These are phyloP conservation scores for Protophormia terraenovae DNA, from an alignment of 2,888 invertebrate species.

Conservation along the genomic window DNA sequence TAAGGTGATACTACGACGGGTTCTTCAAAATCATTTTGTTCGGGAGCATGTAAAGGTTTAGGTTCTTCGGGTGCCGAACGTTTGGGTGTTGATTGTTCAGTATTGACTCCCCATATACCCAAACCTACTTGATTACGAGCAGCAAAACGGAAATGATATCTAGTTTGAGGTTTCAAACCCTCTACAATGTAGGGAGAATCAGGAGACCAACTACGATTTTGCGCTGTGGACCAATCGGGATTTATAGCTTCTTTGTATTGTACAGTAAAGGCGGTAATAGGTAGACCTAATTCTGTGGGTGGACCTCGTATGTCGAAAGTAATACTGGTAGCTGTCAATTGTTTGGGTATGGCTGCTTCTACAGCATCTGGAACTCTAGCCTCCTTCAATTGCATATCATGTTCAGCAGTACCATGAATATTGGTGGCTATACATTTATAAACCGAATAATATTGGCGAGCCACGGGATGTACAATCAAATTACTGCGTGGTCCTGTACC, in stretches of 20 bases:
- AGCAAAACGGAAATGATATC: constrained; percentile 91
- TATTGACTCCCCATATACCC: constrained; percentile 87
- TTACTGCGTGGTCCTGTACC: constrained; percentile 88
- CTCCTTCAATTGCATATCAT: constrained; percentile 87
- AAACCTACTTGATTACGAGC: constrained; percentile 92
- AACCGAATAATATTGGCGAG: constrained; percentile 85
- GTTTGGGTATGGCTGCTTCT: constrained; percentile 85
- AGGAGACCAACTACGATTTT: constrained; percentile 89
- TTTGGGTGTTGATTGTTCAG: constrained; percentile 88
- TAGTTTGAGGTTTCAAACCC: constrained; percentile 88
- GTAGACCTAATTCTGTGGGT: constrained; percentile 88
- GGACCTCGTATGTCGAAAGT: constrained; percentile 90
- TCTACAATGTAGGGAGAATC: constrained; percentile 92
- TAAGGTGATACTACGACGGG: constrained; percentile 84
- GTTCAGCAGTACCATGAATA: constrained; percentile 86
- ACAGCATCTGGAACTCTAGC: constrained; percentile 88
- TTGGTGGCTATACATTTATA: constrained; percentile 93
- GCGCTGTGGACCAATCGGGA: constrained; percentile 86
- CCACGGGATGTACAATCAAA: constrained; percentile 86
- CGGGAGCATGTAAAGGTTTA: constrained; percentile 83
- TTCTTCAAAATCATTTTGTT: constrained; percentile 81
- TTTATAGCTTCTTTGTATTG: constrained; percentile 88
- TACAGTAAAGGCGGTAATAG: constrained; percentile 87
- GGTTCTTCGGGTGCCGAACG: constrained; percentile 90
- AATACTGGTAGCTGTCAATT: constrained; percentile 91